A percentile compares a stretch with the other conserved stretches of the same genome.
Evolutionary conservation across 2,797 vertebrate species (phyloP).

Genomic region (Emydoidea blandingii): DNA sequence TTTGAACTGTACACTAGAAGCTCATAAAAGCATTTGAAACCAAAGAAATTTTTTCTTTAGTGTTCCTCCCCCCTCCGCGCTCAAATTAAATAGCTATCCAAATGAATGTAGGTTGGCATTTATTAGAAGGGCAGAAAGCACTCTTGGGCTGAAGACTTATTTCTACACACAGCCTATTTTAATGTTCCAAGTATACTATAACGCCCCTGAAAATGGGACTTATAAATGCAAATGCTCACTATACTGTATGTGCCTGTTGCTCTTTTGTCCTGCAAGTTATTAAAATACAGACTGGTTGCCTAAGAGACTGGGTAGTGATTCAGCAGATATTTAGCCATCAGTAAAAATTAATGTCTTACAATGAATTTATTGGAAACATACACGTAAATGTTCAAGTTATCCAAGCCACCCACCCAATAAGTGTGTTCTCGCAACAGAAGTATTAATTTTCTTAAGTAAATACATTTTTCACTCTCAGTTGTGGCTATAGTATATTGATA

Average conservation of each 20-base stretch:
- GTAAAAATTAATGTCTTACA: slow-evolving; percentile 61
- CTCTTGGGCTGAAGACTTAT: slow-evolving; percentile 24
- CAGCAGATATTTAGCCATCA: slow-evolving; percentile 68
- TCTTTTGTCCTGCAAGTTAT: slow-evolving; percentile 57
- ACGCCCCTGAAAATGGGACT: slow-evolving; percentile 31
- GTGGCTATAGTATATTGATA: slow-evolving; percentile 52
- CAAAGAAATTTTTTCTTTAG: neutral
- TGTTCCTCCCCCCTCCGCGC: neutral
- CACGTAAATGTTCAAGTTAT: slow-evolving; percentile 47
- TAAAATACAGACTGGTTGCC: slow-evolving; percentile 65
- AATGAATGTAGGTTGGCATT: slow-evolving; percentile 52
- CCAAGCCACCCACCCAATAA: slow-evolving; percentile 51
- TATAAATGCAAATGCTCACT: slow-evolving; percentile 54
- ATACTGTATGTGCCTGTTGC: slow-evolving; percentile 26
- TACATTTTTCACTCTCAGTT: slow-evolving; percentile 48
- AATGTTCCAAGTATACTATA: slow-evolving; percentile 39
- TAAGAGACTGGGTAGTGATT: slow-evolving; percentile 65
- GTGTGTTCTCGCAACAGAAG: slow-evolving; percentile 47
- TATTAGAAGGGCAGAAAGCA: slow-evolving; percentile 45
- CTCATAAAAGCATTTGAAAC: neutral
- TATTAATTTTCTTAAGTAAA: slow-evolving; percentile 70
- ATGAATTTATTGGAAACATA: slow-evolving; percentile 60
- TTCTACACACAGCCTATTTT: slow-evolving; percentile 29
- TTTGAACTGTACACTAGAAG: neutral
- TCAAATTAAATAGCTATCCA: slow-evolving; percentile 5